A percentile compares a stretch with the other conserved stretches of the same genome.
Evolutionary conservation across 2,113 vertebrate genomes (phyloP).

Genomic region (Orientallactaga bullata): DNA sequence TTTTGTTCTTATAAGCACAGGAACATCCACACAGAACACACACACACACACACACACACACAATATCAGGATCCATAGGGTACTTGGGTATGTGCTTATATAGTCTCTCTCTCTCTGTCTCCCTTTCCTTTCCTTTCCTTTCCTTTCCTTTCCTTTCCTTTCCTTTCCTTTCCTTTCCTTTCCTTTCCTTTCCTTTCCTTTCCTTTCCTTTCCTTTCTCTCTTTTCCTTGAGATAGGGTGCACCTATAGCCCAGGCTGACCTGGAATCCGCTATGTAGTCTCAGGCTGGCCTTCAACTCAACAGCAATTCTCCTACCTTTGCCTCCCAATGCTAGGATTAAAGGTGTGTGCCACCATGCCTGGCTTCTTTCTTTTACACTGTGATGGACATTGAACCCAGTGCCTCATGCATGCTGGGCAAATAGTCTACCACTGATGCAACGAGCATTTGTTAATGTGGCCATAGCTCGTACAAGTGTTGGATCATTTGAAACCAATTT

Average conservation of each 20-base stretch:
- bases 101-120: neutral
- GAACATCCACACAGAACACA: neutral
- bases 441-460: conserved; percentile 14
- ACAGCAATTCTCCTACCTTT: too few species aligned
- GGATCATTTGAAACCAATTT: conserved; percentile 58
- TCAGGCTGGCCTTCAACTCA: too few species aligned
- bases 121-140: too few species aligned
- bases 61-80: neutral
- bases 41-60: too few species aligned
- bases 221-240: neutral
- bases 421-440: too few species aligned
- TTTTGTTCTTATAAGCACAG: neutral
- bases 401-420: neutral
- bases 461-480: neutral
- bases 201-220: too few species aligned
- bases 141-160: too few species aligned
- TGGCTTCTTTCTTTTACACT: neutral
- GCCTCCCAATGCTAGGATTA: too few species aligned
- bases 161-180: neutral
- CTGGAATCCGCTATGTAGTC: too few species aligned
- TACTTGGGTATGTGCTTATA: neutral
- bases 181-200: too few species aligned
- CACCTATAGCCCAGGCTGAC: too few species aligned
- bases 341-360: too few species aligned
- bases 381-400: neutral